These are phyloP conservation scores for Ctenoplectra terminalis DNA, from an alignment of 1,140 invertebrate species.

Conservation along the genomic window DNA sequence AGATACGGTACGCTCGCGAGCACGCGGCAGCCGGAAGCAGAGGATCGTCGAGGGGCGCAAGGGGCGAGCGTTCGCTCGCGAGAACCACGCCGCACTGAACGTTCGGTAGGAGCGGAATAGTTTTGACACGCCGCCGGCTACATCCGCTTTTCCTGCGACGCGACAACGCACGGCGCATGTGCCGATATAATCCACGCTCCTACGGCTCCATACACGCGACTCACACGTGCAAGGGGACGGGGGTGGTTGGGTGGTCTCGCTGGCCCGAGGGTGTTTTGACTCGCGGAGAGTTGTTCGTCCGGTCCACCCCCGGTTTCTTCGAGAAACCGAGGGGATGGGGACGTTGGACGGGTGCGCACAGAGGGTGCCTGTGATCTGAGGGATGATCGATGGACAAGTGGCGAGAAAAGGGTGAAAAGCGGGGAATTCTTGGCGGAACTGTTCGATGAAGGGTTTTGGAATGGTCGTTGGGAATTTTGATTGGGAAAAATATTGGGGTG, in stretches of 20 bases:
- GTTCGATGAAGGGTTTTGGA: neutral
- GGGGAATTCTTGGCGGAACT: neutral
- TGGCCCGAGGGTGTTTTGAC: constrained; percentile 60
- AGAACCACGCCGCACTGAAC: constrained; percentile 75
- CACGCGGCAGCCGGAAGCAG: neutral
- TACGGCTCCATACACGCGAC: constrained; percentile 36
- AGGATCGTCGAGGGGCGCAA: too few species aligned
- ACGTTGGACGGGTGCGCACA: neutral
- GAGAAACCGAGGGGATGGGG: neutral
- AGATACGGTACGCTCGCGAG: neutral
- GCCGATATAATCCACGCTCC: constrained; percentile 79
- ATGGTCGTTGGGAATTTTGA: neutral
- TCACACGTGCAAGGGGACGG: constrained; percentile 32
- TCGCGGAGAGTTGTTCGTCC: constrained; percentile 21
- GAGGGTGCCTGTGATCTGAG: neutral
- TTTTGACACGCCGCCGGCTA: constrained; percentile 80
- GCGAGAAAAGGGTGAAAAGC: neutral
- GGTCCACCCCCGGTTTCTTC: neutral
- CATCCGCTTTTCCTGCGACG: constrained; percentile 69
- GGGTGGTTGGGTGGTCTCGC: constrained; percentile 19
- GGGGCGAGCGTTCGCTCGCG: constrained; percentile 46
- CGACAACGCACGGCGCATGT: constrained; percentile 75
- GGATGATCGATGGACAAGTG: constrained; percentile 13
- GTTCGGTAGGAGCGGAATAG: constrained; percentile 74
- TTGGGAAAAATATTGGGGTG: neutral